Evolutionary conservation across 1,140 invertebrate species (phyloP).

Genomic region (Eueides isabella): DNA sequence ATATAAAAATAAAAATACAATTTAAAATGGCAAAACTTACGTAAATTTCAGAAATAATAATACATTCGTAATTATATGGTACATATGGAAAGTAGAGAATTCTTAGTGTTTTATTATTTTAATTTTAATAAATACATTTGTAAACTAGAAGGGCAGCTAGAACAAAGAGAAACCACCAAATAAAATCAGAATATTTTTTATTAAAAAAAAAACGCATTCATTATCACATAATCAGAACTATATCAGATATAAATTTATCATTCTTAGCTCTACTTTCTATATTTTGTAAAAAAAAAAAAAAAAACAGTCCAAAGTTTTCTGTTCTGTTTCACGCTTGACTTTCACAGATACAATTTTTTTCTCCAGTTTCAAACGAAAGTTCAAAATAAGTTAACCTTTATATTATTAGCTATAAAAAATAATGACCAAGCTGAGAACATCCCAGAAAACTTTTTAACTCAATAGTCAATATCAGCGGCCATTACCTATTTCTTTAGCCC

Average conservation of each 20-base stretch:
- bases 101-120: neutral
- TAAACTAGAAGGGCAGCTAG: too few species aligned
- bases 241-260: neutral
- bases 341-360: neutral
- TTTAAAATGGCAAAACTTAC: neutral
- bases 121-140: too few species aligned
- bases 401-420: neutral
- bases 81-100: neutral
- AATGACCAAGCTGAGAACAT: neutral
- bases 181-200: too few species aligned
- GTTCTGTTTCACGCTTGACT: neutral
- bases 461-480: neutral
- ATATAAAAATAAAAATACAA: slow-evolving; percentile 7
- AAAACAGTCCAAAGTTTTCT: neutral
- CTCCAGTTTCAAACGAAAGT: neutral
- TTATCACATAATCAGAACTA: neutral
- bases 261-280: neutral
- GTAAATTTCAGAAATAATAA: slow-evolving; percentile 7
- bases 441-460: neutral
- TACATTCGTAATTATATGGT: neutral
- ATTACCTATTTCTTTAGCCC: slow-evolving; percentile 1
- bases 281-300: neutral
- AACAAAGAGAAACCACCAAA: too few species aligned
- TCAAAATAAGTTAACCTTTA: neutral
- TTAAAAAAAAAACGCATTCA: too few species aligned